A percentile compares a stretch with the other conserved stretches of the same genome.
phyloP scores from a whole-genome alignment of 2,113 vertebrate genomes.

The Epinephelus fuscoguttatus region DNA sequence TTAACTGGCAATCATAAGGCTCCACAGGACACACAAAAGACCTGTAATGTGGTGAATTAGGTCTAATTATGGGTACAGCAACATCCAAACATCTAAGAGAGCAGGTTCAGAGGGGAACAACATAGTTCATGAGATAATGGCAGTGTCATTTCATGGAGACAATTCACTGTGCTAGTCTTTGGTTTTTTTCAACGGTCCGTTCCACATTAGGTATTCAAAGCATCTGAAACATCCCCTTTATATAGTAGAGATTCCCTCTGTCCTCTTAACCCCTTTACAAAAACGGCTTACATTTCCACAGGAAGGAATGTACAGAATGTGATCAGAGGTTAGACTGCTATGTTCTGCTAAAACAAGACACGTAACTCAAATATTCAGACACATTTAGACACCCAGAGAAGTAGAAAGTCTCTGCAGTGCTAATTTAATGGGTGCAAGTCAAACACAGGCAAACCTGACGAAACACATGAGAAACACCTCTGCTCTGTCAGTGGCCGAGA shows the following conservation, averaged over 20 bases:
- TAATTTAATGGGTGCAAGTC: conserved; percentile 1
- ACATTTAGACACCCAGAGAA: conserved; percentile 8
- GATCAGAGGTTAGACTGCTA: conserved; percentile 20
- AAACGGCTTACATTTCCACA: conserved; percentile 28
- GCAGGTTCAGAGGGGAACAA: not conserved
- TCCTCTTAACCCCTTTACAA: conserved; percentile 17
- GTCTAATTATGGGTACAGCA: not conserved
- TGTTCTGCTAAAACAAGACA: conserved; percentile 6
- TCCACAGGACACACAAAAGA: conserved; percentile 4
- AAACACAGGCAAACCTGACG: not conserved
- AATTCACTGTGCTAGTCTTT: not conserved
- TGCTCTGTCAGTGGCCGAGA: not conserved
- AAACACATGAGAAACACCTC: not conserved
- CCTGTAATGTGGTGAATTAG: conserved; percentile 1
- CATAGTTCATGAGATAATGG: not conserved
- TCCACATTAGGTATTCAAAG: conserved; percentile 33
- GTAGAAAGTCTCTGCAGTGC: not conserved
- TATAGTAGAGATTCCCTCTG: conserved; percentile 4
- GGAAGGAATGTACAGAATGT: conserved; percentile 66
- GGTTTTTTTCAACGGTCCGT: conserved; percentile 18
- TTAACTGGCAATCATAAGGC: conserved; percentile 32
- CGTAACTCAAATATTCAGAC: conserved; percentile 21
- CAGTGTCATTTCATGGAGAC: not conserved
- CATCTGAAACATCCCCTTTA: conserved; percentile 29
- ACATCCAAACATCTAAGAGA: not conserved